These are phyloP conservation scores for Meleagris gallopavo DNA, from an alignment of 2,113 vertebrate species.

Conservation along the genomic window DNA sequence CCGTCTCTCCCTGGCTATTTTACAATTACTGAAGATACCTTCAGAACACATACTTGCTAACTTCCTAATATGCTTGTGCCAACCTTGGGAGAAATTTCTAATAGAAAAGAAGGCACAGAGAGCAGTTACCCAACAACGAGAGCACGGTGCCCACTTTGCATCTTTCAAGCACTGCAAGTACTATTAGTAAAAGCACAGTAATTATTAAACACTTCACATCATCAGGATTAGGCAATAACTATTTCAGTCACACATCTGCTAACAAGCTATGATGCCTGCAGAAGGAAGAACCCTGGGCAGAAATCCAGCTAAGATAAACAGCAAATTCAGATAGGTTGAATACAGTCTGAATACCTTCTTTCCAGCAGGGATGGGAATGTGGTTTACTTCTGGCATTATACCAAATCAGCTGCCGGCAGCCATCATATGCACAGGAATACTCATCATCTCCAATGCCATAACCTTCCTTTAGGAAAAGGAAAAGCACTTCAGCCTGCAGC, in stretches of 20 bases:
- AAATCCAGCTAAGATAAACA: background rate
- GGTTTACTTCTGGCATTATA: conserved; percentile 99
- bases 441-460: conserved; percentile 98
- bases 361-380: conserved; percentile 97
- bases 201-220: background rate
- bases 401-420: conserved; percentile 99
- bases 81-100: background rate
- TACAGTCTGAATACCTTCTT: conserved; percentile 86
- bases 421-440: conserved; percentile 97
- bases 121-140: background rate
- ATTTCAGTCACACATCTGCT: background rate
- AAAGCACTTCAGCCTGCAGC: background rate
- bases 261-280: background rate
- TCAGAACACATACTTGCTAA: background rate
- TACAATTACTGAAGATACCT: background rate
- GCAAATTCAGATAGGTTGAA: conserved; percentile 41
- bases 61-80: background rate
- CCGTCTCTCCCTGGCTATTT: background rate
- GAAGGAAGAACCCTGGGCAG: background rate
- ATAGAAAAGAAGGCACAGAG: background rate
- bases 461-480: conserved; percentile 86
- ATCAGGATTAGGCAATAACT: background rate
- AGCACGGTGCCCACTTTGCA: background rate
- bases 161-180: background rate
- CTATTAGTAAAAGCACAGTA: background rate